Evolutionary conservation across 64 coral and sea anemone genomes (phyloP), one percentile per base, ranked within the genome.

Genomic region (Actinia equina): DNA sequence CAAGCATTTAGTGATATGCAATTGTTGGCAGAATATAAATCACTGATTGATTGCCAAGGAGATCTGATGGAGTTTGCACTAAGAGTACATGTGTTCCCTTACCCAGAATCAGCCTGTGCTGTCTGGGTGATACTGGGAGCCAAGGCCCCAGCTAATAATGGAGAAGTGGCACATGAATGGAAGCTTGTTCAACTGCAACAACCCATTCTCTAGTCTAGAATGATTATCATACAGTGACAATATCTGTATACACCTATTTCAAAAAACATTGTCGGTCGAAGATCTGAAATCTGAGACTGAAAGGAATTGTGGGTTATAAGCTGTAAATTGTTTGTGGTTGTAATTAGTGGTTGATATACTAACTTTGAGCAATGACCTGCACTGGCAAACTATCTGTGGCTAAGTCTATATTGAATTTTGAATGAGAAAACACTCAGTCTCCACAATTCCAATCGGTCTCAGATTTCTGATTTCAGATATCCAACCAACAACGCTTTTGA

Each of bases 1-100:
- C 41, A 81, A 81, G 78, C 17, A 2, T 49, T 81, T 49, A 81
- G 18, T 49, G 78, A 81, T n/a, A 81, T 81, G 49, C 43, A 81
- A 17, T 4, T 10, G 2, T 81, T 22, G 52, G 43, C 42, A 22
- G 78, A 81, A 1, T 81, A 49, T 81, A 43, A 81, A 22, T 49
- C 78, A 46, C 42, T 81, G 42, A 81, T 81, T 81, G 78, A 81
- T 52, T 52, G 44, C 44, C 42, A 17, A 44, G 44, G 45, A 19
- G 25, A 81, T 81, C 1, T 22, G 19, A 37, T 81, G 17, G 43
- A 81, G 69, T 81, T 52, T 52, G 43, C 78, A 8, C 49, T 52
- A 20, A 81, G 78, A 52, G 43, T 81, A 4, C 78, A 81, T 37
- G 49, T 52, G 4, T 49, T 49, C 22, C 78, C 78, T 23, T 81